Base-by-base conservation (phyloP, 2,888 invertebrate genomes). In the Phragmatobia fuliginosa region DNA sequence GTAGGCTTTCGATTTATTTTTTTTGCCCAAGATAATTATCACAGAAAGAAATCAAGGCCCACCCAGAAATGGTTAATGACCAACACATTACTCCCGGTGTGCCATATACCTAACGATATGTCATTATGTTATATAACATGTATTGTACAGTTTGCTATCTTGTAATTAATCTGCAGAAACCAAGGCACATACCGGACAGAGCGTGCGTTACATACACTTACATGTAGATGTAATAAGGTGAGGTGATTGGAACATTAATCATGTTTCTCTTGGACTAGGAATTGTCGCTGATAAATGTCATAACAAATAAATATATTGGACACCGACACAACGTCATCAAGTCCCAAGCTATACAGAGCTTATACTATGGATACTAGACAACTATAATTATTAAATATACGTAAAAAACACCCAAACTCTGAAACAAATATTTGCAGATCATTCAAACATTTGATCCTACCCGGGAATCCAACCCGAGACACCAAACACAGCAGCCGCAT, bases 111-210 rank as follows among this genome's bases (percentile, higher is more conserved):
- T 83, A 79, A 84, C 67, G 68, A 70, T 62, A 78, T 85, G 85
- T 85, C 82, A 84, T 83, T 77, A 77, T 75, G 78, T 91, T 88
- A 87, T 83, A 64, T 60, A 67, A 71, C 62, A 60, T 5, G 58
- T 36, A 71, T 71, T 71, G 67, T 67, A 63, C n/a, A 16, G 28
- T 4, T 88, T 85, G 85, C 86, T 90, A 91, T 92, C 90, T 83
- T 73, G 82, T 89, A 91, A 92, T 92, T 93, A 93, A 92, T 92
- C 91, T 89, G 75, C 85, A 86, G 84, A 86, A 83, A 88, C 84
- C 74, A 81, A 78, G 80, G 78, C 77, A 71, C 75, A 77, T 71
- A 66, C 76, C 69, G 62, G 70, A 56, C 60, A 59, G 63, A 59
- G 60, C 61, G 61, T 65, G 61, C 33, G 41, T 45, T 41, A 66